Percentiles rank a stretch among this genome's conserved stretches.
These are phyloP conservation scores for Semotilus atromaculatus DNA, from an alignment of 2,797 vertebrate genomes.

Conservation along the genomic window DNA sequence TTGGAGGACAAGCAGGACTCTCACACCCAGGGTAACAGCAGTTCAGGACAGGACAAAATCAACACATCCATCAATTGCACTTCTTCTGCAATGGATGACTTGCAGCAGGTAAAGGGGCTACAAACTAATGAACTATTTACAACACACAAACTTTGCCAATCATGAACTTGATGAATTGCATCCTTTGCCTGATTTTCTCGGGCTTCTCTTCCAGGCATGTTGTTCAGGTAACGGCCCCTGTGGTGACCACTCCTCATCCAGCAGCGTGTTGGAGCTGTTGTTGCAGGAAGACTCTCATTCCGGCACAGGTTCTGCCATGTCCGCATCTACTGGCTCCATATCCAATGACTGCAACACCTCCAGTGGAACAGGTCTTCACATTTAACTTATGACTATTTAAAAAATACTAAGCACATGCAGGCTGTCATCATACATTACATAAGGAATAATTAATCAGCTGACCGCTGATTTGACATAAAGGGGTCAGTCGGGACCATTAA, in stretches of 20 bases:
- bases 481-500: too few relatives aligned
- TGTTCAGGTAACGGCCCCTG: constrained; percentile 79
- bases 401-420: neutral
- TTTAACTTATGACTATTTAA: neutral
- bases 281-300: constrained; percentile 87
- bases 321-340: constrained; percentile 85
- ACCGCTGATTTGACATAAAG: neutral
- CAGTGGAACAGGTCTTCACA: constrained; percentile 81
- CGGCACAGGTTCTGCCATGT: constrained; percentile 85
- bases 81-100: constrained; percentile 58
- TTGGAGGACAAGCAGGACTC: constrained; percentile 89
- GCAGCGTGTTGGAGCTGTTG: constrained; percentile 86
- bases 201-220: constrained; percentile 22
- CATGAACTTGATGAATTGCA: neutral
- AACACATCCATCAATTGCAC: constrained; percentile 57
- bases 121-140: neutral
- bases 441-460: neutral
- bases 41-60: constrained; percentile 13
- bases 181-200: neutral
- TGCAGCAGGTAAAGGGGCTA: constrained; percentile 74
- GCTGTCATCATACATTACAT: neutral
- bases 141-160: neutral
- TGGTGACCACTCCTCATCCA: constrained; percentile 84
- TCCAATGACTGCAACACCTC: constrained; percentile 81
- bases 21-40: constrained; percentile 62